Conservation (phyloP, 2,113 vertebrate genomes). For the Centropus unirufus region DNA sequence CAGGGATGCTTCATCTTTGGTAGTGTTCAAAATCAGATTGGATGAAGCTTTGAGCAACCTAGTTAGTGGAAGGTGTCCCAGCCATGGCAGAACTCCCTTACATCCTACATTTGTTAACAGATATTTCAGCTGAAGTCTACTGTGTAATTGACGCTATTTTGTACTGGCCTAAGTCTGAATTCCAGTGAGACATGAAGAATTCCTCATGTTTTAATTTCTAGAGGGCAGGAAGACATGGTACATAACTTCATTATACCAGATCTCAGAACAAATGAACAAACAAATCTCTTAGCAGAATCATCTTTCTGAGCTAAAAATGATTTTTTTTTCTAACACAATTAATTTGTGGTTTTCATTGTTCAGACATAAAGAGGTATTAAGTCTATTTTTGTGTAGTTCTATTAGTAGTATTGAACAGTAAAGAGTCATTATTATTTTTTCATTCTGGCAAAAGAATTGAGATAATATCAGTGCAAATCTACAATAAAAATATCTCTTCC, state of each 20-base stretch:
- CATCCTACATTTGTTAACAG: background rate
- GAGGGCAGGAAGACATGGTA: background rate
- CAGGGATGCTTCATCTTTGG: no score
- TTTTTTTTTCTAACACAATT: background rate
- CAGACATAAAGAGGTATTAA: background rate
- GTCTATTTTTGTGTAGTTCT: background rate
- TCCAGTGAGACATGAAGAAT: background rate
- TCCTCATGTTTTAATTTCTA: background rate
- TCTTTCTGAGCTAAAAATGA: background rate
- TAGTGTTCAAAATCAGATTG: no score
- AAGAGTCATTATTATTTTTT: background rate
- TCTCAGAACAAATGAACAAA: slow-evolving; percentile 10
- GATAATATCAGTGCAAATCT: background rate
- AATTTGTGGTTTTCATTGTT: background rate
- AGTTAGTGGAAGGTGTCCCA: no score
- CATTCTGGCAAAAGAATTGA: background rate
- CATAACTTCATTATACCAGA: background rate
- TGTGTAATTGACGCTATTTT: background rate
- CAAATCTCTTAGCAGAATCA: background rate
- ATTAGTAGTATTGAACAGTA: background rate
- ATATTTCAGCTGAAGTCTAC: slow-evolving; percentile 6
- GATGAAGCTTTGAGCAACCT: no score
- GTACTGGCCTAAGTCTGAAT: background rate
- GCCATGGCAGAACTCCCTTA: background rate
- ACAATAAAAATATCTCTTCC: background rate